Percentiles rank a stretch among this genome's conserved stretches.
Evolutionary conservation across 2,113 vertebrate genomes (phyloP).

Genomic region (Myotis lucifugus): DNA sequence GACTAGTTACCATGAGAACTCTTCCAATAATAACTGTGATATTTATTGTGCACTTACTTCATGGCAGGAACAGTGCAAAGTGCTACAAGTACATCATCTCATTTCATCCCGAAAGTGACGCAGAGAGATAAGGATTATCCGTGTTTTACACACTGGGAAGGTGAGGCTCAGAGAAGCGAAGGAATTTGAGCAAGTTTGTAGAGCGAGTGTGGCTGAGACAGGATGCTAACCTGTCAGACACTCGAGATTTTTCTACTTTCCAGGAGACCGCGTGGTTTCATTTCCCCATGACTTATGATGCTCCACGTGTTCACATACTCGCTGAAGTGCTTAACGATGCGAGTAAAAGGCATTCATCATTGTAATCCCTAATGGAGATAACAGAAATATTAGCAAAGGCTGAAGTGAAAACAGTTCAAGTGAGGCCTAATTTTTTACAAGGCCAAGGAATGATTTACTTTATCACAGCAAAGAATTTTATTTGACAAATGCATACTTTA

Average conservation of each 20-base stretch:
- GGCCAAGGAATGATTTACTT: constrained; percentile 69
- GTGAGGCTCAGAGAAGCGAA: neutral
- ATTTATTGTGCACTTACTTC: neutral
- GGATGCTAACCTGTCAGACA: neutral
- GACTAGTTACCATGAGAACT: neutral
- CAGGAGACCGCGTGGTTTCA: constrained; percentile 44
- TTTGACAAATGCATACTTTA: constrained; percentile 75
- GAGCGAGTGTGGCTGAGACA: neutral
- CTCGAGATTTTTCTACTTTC: constrained; percentile 8
- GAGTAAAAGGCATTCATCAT: constrained; percentile 63
- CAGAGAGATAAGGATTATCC: neutral
- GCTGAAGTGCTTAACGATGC: constrained; percentile 69
- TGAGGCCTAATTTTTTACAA: constrained; percentile 73
- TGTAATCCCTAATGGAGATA: constrained; percentile 73
- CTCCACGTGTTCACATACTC: constrained; percentile 62
- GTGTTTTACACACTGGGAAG: neutral
- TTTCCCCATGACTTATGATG: constrained; percentile 61
- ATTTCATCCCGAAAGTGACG: neutral
- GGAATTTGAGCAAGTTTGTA: neutral
- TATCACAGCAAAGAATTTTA: constrained; percentile 75
- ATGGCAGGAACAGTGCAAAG: neutral
- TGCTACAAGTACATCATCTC: neutral
- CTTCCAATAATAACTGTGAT: neutral
- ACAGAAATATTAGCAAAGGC: constrained; percentile 75
- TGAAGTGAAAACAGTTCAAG: constrained; percentile 71